Evolutionary conservation across 64 coral and sea anemone genomes (phyloP), one percentile per base, ranked within the genome.

Genomic region (Porites australiensis): DNA sequence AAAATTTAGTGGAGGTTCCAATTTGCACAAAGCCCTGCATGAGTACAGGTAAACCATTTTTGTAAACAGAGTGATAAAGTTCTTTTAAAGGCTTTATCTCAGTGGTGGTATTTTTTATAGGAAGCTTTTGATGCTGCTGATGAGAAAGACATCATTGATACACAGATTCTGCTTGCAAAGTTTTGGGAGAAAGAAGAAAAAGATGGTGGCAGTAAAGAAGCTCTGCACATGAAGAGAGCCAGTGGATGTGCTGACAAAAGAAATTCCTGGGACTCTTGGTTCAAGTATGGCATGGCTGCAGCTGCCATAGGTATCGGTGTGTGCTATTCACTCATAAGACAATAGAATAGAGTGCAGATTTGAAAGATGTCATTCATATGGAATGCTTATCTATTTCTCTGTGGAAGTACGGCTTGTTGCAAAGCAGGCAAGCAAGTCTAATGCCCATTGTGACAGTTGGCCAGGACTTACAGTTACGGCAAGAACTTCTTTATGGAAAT

Each of bases 251-350:
- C 82, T 8, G 76, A 68, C 73, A 77, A 96, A 8, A 90, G 90
- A 73, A 82, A 58, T n/a, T 47, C 59, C 13, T 97, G 95, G 95
- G 48, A 91, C 10, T 82, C 63, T 3, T 97, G 88, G 92, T 46
- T 84, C 12, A 97, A 97, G 43, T 97, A 97, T 88, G 95, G 95
- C 50, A 79, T 97, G 59, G 95, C 95, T 12, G 95, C 92, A 13
- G 89, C 94, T 69, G 95, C 95, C 23, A 64, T 97, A 3, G 95
- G 95, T 2, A 79, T 97, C 19, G 95, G 95, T 64, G 74, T 97
- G 10, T 90, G 82, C 51, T 78, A 86, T 23, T 93, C 93, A 23
- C 77, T 96, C 6, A 82, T 94, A 6, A 94, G 88, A 11, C 95
- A 97, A 62, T 97, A 90, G 81, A 23, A 10, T 53, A 52, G 27